phyloP scores from a whole-genome alignment of 2,113 vertebrate genomes.

The Prinia subflava region DNA sequence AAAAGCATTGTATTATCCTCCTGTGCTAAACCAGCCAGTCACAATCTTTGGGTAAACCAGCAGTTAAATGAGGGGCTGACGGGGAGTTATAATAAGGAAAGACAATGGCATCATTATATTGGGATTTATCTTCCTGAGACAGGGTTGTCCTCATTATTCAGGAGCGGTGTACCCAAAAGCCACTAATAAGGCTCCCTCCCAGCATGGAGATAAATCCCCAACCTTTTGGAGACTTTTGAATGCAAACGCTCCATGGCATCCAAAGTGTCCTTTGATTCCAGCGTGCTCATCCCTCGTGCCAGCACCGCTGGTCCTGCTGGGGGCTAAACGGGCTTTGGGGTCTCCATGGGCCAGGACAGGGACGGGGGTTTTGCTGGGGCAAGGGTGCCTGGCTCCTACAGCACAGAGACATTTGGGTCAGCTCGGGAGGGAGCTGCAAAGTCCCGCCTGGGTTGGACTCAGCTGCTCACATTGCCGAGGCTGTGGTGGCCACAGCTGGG shows the following conservation, averaged over 20 bases:
- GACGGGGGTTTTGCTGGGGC: background rate
- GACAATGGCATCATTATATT: slow-evolving; percentile 63
- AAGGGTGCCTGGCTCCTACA: background rate
- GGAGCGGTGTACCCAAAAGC: slow-evolving; percentile 40
- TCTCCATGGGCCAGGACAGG: background rate
- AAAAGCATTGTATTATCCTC: slow-evolving; percentile 41
- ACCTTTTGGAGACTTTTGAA: background rate
- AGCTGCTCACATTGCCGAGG: fast-evolving
- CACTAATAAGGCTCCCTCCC: slow-evolving; percentile 51
- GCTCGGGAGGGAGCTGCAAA: background rate
- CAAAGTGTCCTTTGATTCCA: background rate
- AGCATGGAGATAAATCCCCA: slow-evolving; percentile 46
- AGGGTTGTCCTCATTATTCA: slow-evolving; percentile 62
- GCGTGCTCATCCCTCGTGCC: fast-evolving
- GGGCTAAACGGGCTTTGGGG: fast-evolving
- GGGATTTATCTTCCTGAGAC: slow-evolving; percentile 57
- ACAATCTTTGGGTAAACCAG: slow-evolving; percentile 60
- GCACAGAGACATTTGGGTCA: background rate
- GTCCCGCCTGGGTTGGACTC: fast-evolving
- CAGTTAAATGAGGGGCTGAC: slow-evolving; percentile 46
- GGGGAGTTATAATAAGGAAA: slow-evolving; percentile 41
- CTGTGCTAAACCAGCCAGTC: slow-evolving; percentile 34
- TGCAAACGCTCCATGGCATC: background rate
- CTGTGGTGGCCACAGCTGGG: background rate
- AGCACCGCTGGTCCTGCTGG: background rate